Evolutionary conservation across 2,888 invertebrate species (phyloP), one percentile per base, ranked within the genome.

Genomic region (Polietes domitor): DNA sequence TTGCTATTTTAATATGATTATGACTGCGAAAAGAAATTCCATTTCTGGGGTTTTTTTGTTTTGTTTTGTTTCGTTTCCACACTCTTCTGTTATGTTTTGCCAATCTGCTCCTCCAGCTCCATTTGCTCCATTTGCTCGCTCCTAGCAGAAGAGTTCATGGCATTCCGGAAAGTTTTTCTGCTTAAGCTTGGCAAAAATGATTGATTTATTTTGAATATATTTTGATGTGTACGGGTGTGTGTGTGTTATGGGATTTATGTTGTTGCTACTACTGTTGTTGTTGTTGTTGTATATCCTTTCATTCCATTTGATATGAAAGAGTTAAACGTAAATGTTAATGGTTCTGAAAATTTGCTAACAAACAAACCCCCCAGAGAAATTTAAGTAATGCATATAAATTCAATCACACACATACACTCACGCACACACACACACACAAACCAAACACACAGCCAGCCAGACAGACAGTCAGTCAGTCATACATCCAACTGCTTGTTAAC

Each of bases 301-400:
- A n/a, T 37, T 47, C 24, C 43, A 68, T 68, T 68, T 68, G 68
- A 68, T 68, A 41, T 26, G 37, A 79, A 84, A 73, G 81, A 81
- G 84, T 81, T 81, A 81, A 84, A 81, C 72, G 78, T 78, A 58
- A 55, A 81, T 79, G 75, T 84, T 84, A 84, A 84, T 84, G 83
- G 83, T 84, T 84, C 72, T 84, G 83, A 80, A 83, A 83, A 83
- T 80, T 83, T 80, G 77, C 80, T 78, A 65, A 74, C 71, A 78
- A 65, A 74, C 71, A 78, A 78, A 76, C 9, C 47, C 79, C 80
- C 58, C 5, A 72, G 80, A 81, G 83, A 84, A 81, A 84, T 84
- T 77, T 83, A 9, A 65, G 77, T 80, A 83, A 83, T 83, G 83
- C 80, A 83, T 63, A 80, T 63, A 80, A 77, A 83, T 77, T 80